Evolutionary conservation across 2,888 invertebrate genomes (phyloP).

Genomic region (Homarus gammarus): DNA sequence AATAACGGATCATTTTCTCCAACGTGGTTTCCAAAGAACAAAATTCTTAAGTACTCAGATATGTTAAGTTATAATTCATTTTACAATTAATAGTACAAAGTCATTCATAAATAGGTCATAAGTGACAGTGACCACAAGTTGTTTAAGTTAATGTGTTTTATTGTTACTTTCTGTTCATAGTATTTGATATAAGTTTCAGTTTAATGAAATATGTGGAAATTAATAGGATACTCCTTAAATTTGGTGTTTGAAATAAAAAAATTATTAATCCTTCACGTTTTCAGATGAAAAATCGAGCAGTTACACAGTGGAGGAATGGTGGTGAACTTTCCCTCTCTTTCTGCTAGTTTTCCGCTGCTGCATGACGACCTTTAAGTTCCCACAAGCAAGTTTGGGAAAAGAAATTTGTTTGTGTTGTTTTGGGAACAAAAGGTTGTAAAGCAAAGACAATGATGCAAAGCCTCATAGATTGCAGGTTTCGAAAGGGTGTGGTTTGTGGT

Average conservation of each 20-base stretch:
- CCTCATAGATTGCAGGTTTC: conserved; percentile 51
- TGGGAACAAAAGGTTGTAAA: conserved; percentile 57
- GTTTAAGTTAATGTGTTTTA: too few relatives aligned
- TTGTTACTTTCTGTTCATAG: neutral
- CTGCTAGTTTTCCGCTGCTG: conserved; percentile 67
- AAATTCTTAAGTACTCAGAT: too few relatives aligned
- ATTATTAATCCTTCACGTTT: conserved; percentile 66
- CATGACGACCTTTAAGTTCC: conserved; percentile 55
- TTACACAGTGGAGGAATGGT: conserved; percentile 76
- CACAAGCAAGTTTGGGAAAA: conserved; percentile 58
- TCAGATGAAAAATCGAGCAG: conserved; percentile 76
- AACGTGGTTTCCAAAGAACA: neutral
- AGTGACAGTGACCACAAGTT: too few relatives aligned
- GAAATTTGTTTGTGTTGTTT: conserved; percentile 52
- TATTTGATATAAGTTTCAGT: neutral
- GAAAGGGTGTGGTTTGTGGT: conserved; percentile 28
- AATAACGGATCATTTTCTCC: neutral
- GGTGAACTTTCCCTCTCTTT: conserved; percentile 76
- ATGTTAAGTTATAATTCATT: too few relatives aligned
- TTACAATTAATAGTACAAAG: too few relatives aligned
- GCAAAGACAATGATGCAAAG: conserved; percentile 36
- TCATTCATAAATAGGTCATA: too few relatives aligned
- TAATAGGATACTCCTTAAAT: neutral
- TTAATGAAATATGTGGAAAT: neutral
- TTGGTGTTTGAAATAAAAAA: conserved; percentile 29